A percentile compares a stretch with the other conserved stretches of the same genome.
Conservation (phyloP, 2,797 vertebrate genomes). For the Etheostoma nigrum region DNA sequence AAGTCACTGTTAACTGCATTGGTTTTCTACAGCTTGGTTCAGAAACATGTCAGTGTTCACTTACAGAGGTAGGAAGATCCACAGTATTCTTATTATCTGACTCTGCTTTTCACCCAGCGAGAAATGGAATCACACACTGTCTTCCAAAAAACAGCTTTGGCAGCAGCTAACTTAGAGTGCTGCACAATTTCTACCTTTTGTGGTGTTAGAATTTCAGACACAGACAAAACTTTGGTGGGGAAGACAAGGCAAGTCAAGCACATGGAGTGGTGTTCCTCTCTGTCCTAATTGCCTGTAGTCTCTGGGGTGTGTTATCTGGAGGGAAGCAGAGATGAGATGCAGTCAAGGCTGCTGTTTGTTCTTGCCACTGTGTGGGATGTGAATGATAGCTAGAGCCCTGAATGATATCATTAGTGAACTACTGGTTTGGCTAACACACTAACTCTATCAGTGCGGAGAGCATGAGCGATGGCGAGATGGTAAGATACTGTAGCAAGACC, state of each 20-base stretch:
- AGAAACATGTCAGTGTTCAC: constrained; percentile 40
- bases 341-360: constrained; percentile 72
- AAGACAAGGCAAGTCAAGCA: constrained; percentile 60
- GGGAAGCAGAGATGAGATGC: constrained; percentile 71
- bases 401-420: constrained; percentile 81
- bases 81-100: constrained; percentile 41
- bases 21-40: constrained; percentile 33
- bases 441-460: constrained; percentile 60
- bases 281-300: constrained; percentile 82
- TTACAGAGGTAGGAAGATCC: constrained; percentile 38
- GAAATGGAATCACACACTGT: constrained; percentile 35
- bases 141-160: constrained; percentile 39
- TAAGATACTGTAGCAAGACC: constrained; percentile 40
- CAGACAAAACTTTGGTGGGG: constrained; percentile 48
- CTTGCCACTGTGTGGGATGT: constrained; percentile 75
- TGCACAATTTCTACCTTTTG: constrained; percentile 47
- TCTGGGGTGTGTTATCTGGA: constrained; percentile 73
- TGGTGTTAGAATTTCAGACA: constrained; percentile 45
- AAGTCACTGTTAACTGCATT: constrained; percentile 26
- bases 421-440: constrained; percentile 74
- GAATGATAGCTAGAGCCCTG: constrained; percentile 77
- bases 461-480: constrained; percentile 57
- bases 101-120: constrained; percentile 27
- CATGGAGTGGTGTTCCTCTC: constrained; percentile 58
- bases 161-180: constrained; percentile 15